These are phyloP conservation scores for Ichneumon xanthorius DNA, from an alignment of 2,888 invertebrate genomes.

Conservation along the genomic window DNA sequence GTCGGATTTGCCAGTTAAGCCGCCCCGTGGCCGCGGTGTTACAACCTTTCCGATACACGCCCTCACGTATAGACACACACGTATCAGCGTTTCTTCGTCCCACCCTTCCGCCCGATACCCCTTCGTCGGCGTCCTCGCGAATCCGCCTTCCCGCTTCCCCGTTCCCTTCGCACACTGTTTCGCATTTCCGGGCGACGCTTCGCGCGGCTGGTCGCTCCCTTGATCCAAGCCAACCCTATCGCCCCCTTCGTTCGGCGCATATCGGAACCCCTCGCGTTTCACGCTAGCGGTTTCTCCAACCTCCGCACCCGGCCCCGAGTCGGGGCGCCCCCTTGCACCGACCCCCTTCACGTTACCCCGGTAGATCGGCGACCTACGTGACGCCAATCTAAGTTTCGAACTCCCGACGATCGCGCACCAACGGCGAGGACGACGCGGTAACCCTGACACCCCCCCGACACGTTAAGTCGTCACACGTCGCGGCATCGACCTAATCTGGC, in stretches of 20 bases:
- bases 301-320: conserved; percentile 46
- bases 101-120: conserved; percentile 37
- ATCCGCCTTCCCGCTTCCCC: conserved; percentile 33
- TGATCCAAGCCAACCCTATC: not conserved
- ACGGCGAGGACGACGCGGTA: not conserved
- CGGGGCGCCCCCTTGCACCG: conserved; percentile 39
- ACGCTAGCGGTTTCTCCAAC: conserved; percentile 60
- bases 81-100: conserved; percentile 31
- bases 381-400: conserved; percentile 82
- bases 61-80: conserved; percentile 30
- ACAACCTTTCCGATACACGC: conserved; percentile 62
- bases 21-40: conserved; percentile 74
- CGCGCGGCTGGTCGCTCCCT: not conserved
- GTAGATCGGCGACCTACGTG: conserved; percentile 76
- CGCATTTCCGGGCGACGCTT: conserved; percentile 8
- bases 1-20: conserved; percentile 81
- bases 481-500: conserved; percentile 75
- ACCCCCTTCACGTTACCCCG: conserved; percentile 32
- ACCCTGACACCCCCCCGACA: conserved; percentile 51
- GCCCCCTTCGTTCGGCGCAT: conserved; percentile 26
- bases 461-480: conserved; percentile 75
- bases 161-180: conserved; percentile 42
- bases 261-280: conserved; percentile 50
- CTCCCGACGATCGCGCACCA: conserved; percentile 64
- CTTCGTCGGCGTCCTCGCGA: conserved; percentile 45